These are phyloP conservation scores for Cremastobaeus sp. DNA, from an alignment of 2,888 invertebrate genomes.

Conservation along the genomic window DNA sequence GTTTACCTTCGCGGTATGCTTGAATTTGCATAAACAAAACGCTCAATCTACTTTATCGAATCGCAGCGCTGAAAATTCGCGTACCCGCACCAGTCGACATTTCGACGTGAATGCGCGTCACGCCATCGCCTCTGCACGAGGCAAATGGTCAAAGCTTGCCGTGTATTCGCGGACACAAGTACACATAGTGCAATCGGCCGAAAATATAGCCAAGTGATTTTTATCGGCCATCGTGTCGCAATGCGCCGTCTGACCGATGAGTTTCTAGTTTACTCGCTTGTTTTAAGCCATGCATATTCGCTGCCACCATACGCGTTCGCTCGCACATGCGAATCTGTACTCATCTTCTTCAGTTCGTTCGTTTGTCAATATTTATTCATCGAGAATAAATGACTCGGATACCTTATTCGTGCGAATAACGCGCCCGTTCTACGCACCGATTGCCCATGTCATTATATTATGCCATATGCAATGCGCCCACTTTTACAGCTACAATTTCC, in stretches of 20 bases:
- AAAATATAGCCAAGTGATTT: slow-evolving; percentile 48
- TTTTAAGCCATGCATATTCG: slow-evolving; percentile 44
- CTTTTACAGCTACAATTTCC: too few species aligned
- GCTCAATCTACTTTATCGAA: slow-evolving; percentile 70
- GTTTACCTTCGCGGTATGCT: slow-evolving; percentile 24
- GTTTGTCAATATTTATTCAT: slow-evolving; percentile 52
- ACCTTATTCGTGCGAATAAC: slow-evolving; percentile 8
- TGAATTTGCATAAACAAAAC: slow-evolving; percentile 71
- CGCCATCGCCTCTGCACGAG: slow-evolving; percentile 23
- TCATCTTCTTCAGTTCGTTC: slow-evolving; percentile 31
- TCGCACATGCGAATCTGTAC: slow-evolving; percentile 14
- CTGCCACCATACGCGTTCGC: slow-evolving; percentile 1
- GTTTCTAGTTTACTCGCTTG: slow-evolving; percentile 46
- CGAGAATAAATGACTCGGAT: slow-evolving; percentile 32
- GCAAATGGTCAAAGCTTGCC: slow-evolving; percentile 36
- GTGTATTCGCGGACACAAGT: not conserved
- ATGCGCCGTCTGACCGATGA: slow-evolving; percentile 49
- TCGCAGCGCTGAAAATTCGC: slow-evolving; percentile 62
- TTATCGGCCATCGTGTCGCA: slow-evolving; percentile 47
- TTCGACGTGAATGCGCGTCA: slow-evolving; percentile 44
- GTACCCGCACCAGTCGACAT: slow-evolving; percentile 15
- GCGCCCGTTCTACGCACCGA: too few species aligned
- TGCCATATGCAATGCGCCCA: too few species aligned
- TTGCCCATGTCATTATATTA: slow-evolving; percentile 10
- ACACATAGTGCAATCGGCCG: too few species aligned